Conservation (phyloP, 2,113 vertebrate genomes). For the Pteruthius melanotis region DNA sequence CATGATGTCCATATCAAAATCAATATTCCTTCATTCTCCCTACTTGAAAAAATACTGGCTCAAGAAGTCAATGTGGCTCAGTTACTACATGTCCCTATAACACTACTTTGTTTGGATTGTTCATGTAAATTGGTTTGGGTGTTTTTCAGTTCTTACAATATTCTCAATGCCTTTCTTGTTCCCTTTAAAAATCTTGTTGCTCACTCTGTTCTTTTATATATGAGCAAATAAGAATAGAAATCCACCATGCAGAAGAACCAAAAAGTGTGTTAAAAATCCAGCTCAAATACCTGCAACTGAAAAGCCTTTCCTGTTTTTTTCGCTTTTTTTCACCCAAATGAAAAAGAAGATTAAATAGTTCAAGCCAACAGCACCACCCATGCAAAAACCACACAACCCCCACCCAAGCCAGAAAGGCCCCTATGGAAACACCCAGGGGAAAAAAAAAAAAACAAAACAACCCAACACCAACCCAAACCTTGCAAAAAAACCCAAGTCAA, state of each 20-base stretch:
- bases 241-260: not conserved
- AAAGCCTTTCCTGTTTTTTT: not conserved
- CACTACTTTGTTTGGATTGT: not conserved
- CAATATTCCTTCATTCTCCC: not conserved
- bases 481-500: not conserved
- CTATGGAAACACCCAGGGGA: accelerated
- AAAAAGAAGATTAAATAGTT: not conserved
- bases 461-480: not conserved
- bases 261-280: not conserved
- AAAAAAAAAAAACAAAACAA: not conserved
- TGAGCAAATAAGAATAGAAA: not conserved
- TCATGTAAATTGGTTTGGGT: not conserved
- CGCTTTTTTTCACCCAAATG: not conserved
- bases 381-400: not conserved
- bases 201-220: not conserved
- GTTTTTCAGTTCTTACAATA: not conserved
- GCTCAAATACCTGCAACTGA: not conserved
- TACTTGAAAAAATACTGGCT: not conserved
- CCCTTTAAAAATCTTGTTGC: not conserved
- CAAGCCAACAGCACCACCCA: accelerated
- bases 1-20: not conserved
- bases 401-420: not conserved
- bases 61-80: not conserved
- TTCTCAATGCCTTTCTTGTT: not conserved
- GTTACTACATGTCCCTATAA: not conserved